Base-by-base conservation (phyloP, 2,113 vertebrate species). In the Nyctereutes procyonoides region DNA sequence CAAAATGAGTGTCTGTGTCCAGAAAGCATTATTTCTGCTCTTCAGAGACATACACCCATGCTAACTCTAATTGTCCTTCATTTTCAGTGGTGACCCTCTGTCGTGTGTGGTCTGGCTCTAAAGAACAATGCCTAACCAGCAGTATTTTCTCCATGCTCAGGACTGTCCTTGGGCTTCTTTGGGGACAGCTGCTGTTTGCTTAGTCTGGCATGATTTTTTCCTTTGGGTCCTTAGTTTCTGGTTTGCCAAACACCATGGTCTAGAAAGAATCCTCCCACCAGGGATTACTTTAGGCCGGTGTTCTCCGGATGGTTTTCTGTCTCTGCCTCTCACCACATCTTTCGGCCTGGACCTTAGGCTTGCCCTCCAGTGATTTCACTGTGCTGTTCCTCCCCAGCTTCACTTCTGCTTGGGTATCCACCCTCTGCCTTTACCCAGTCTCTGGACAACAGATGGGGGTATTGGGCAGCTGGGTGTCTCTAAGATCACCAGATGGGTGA, bases 71-170 rank as follows among this genome's bases (percentile, higher is more conserved):
- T 6, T 85, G 81, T 32, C 93, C 91, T 97, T 92, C 77, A 19
- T 20, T 76, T 65, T 85, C 92, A 24, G 1, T 2, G 11, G 67
- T 92, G 95, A 88, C 63, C 53, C 22, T 80, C 16, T 26, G 26
- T 16, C 43, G 22, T 81, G 82, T 17, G 7, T 30, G 22, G 12
- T 60, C 85, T 16, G 32, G n/a, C 73, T 71, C 69, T n/a, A 11
- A 62, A 84, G 92, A 95, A 96, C 82, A 95, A 93, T 80, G 89
- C 87, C 79, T 94, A 71, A 43, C n/a, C 89, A 95, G 97, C 89
- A 96, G 30, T 17, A 93, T 97, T 97, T 95, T 89, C 82, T 91
- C 88, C n/a, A 14, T 1, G 5, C 65, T 89, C 93, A 95, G 96
- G 93, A 81, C 35, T 96, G 93, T 82, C 89, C 89, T 90, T 74